Conservation (phyloP, 2,113 vertebrate species). For the Pituophis catenifer region DNA sequence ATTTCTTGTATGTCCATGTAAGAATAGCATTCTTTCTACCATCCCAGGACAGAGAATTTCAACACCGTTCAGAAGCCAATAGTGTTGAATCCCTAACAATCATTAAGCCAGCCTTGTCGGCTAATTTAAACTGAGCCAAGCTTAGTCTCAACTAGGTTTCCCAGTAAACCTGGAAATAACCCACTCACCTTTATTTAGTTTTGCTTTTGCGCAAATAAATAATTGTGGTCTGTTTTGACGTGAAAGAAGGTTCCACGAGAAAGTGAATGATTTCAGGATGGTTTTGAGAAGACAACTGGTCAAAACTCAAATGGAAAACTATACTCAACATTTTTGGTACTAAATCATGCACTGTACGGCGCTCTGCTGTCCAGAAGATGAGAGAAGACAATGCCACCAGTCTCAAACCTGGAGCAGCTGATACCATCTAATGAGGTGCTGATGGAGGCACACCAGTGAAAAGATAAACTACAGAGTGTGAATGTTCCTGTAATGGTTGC, state of each 20-base stretch:
- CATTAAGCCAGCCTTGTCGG: background rate
- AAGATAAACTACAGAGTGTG: conserved; percentile 63
- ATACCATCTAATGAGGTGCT: conserved; percentile 64
- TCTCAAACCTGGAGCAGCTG: conserved; percentile 48
- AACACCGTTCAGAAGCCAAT: too few species aligned
- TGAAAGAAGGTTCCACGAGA: too few species aligned
- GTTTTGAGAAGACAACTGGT: conserved; percentile 51
- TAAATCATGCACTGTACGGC: conserved; percentile 59
- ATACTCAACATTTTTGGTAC: conserved; percentile 58
- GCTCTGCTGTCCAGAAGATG: conserved; percentile 58
- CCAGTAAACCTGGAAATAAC: too few species aligned
- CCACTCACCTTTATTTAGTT: too few species aligned
- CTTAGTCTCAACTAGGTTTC: too few species aligned
- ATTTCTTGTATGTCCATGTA: background rate
- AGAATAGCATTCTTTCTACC: too few species aligned
- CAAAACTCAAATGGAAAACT: conserved; percentile 59
- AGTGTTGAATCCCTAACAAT: background rate
- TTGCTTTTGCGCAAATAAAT: too few species aligned
- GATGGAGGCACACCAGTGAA: conserved; percentile 57
- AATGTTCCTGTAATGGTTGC: conserved; percentile 57
- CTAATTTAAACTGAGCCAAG: too few species aligned
- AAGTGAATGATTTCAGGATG: conserved; percentile 32
- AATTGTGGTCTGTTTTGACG: too few species aligned
- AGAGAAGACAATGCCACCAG: conserved; percentile 53
- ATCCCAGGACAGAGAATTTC: too few species aligned